Percentiles rank a stretch among this genome's conserved stretches.
Conservation (phyloP, 2,113 vertebrate species). For the Ardeotis arabs region DNA sequence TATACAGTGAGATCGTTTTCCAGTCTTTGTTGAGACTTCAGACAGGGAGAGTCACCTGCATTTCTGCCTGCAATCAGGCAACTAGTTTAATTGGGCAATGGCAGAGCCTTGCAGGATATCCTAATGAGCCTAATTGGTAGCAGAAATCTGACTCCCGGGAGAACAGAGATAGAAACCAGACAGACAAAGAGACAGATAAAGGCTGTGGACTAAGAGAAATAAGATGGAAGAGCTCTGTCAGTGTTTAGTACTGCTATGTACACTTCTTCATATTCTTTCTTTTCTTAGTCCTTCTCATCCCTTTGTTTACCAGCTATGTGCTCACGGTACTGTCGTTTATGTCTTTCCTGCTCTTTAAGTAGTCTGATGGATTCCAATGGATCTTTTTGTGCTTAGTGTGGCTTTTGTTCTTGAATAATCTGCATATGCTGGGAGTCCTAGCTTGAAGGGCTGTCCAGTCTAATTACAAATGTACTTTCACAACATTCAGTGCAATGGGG, state of each 20-base stretch:
- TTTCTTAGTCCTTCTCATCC: not conserved
- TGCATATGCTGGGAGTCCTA: not conserved
- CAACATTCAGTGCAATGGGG: not conserved
- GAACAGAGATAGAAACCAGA: not conserved
- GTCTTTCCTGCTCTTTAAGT: not conserved
- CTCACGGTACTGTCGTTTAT: not conserved
- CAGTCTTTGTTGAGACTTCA: not conserved
- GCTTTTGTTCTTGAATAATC: not conserved
- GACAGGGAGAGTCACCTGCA: not conserved
- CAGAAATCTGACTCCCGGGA: not conserved
- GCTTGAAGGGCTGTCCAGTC: conserved; percentile 3
- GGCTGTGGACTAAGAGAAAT: not conserved
- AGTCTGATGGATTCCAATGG: not conserved
- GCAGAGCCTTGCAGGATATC: not conserved
- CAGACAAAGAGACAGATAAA: not conserved
- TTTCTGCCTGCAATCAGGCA: conserved; percentile 7
- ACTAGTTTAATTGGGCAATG: conserved; percentile 25
- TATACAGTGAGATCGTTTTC: not conserved
- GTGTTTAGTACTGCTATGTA: not conserved
- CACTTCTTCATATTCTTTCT: not conserved
- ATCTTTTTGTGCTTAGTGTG: not conserved
- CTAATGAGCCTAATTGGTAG: conserved; percentile 46
- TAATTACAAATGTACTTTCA: not conserved
- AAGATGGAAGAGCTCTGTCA: not conserved
- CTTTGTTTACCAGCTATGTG: not conserved